These are phyloP conservation scores for Bucco capensis DNA, from an alignment of 2,113 vertebrate genomes.

Conservation along the genomic window DNA sequence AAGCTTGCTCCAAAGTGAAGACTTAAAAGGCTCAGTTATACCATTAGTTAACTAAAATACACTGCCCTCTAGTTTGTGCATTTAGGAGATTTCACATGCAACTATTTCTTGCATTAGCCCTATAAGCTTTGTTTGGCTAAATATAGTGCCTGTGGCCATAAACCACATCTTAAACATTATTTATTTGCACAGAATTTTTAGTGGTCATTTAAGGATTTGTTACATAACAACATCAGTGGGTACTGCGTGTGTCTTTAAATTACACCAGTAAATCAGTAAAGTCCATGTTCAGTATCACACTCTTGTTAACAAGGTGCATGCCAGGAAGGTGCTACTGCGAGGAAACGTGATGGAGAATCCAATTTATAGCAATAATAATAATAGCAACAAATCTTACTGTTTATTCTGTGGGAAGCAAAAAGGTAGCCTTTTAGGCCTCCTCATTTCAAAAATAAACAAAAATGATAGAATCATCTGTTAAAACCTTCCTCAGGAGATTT, in stretches of 20 bases:
- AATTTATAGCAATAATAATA: constrained; percentile 5
- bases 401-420: neutral
- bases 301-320: neutral
- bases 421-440: neutral
- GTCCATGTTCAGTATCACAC: neutral
- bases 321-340: neutral
- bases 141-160: neutral
- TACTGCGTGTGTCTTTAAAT: neutral
- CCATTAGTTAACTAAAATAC: neutral
- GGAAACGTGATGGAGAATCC: neutral
- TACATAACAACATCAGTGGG: neutral
- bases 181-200: neutral
- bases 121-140: neutral
- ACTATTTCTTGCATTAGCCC: neutral
- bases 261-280: neutral
- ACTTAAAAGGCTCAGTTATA: neutral
- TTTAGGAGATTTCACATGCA: neutral
- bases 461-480: neutral
- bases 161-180: neutral
- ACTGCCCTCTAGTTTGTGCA: neutral
- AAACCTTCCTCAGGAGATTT: neutral
- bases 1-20: neutral
- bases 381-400: neutral
- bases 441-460: neutral
- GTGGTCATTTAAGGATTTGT: neutral